phyloP scores from a whole-genome alignment of 2,888 invertebrate genomes.

The Hirtodrosophila trivittata region DNA sequence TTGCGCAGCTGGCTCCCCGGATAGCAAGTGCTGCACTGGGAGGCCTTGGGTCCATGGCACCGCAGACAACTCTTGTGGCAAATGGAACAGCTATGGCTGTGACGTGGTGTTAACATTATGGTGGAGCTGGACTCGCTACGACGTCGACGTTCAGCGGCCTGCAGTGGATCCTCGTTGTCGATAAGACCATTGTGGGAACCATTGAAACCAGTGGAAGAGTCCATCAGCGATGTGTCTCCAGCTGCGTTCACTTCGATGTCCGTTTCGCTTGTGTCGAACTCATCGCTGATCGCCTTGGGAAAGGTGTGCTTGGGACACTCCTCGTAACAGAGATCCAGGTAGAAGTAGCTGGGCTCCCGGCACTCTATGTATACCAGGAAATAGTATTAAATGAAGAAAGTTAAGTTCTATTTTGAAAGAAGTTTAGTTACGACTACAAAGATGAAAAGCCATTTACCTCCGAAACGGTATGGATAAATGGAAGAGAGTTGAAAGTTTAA shows the following conservation, averaged over 20 bases:
- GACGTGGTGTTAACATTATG: constrained; percentile 31
- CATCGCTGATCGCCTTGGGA: constrained; percentile 27
- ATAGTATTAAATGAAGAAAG: background rate
- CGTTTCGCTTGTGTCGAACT: constrained; percentile 13
- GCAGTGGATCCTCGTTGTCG: constrained; percentile 64
- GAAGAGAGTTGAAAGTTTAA: constrained; percentile 26
- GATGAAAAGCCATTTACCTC: constrained; percentile 46
- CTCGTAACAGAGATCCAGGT: constrained; percentile 80
- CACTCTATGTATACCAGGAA: constrained; percentile 72
- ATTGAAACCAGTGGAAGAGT: constrained; percentile 10
- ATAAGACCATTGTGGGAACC: constrained; percentile 14
- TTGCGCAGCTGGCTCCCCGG: constrained; percentile 79
- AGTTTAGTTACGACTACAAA: constrained; percentile 14
- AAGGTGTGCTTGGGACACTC: constrained; percentile 81
- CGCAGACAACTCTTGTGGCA: constrained; percentile 81
- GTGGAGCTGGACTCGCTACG: constrained; percentile 15
- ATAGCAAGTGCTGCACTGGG: constrained; percentile 81
- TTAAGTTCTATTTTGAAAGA: background rate
- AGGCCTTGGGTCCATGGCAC: constrained; percentile 79
- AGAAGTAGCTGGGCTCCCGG: constrained; percentile 76
- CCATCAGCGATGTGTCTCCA: background rate
- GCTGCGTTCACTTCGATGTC: constrained; percentile 1
- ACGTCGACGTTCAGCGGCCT: constrained; percentile 72
- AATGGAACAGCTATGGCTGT: constrained; percentile 60
- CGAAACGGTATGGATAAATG: constrained; percentile 42